These are phyloP conservation scores for Synchiropus splendidus DNA, from an alignment of 2,113 vertebrate species.

Conservation along the genomic window DNA sequence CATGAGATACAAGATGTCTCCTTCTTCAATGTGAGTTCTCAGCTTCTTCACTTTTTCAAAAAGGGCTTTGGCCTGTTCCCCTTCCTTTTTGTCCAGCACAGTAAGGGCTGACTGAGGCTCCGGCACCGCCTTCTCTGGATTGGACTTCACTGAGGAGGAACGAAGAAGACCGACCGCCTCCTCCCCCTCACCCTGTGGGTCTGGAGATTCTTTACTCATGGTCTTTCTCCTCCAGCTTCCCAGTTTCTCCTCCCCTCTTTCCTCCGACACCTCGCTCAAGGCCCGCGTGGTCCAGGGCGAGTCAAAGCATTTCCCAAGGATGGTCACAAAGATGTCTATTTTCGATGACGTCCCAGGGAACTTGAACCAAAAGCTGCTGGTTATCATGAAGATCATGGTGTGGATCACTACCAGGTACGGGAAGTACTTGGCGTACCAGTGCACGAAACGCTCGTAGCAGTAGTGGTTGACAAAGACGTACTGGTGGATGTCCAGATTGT, in stretches of 20 bases:
- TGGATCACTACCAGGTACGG: conserved; percentile 85
- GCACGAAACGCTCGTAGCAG: conserved; percentile 81
- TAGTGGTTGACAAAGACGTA: conserved; percentile 82
- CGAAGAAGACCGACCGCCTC: conserved; percentile 45
- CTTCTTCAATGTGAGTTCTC: conserved; percentile 78
- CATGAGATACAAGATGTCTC: conserved; percentile 78
- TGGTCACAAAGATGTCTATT: conserved; percentile 83
- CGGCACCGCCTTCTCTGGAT: conserved; percentile 58
- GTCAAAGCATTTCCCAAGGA: conserved; percentile 82
- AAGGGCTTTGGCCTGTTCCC: conserved; percentile 83
- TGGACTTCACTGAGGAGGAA: conserved; percentile 49
- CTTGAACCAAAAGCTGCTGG: conserved; percentile 88
- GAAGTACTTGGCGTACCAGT: conserved; percentile 89
- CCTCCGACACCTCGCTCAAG: conserved; percentile 79
- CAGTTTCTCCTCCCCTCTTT: conserved; percentile 51
- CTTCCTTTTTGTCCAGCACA: conserved; percentile 81
- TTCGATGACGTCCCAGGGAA: conserved; percentile 86
- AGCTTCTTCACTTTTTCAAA: conserved; percentile 90
- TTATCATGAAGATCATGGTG: conserved; percentile 82
- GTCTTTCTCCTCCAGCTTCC: conserved; percentile 48
- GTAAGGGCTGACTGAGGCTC: conserved; percentile 62
- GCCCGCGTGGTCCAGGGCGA: conserved; percentile 84
- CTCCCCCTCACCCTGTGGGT: conserved; percentile 23
- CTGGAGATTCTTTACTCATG: conserved; percentile 32
- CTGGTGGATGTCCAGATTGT: conserved; percentile 81